Evolutionary conservation across 1,140 invertebrate genomes (phyloP).

Genomic region (Meloidogyne exigua): DNA sequence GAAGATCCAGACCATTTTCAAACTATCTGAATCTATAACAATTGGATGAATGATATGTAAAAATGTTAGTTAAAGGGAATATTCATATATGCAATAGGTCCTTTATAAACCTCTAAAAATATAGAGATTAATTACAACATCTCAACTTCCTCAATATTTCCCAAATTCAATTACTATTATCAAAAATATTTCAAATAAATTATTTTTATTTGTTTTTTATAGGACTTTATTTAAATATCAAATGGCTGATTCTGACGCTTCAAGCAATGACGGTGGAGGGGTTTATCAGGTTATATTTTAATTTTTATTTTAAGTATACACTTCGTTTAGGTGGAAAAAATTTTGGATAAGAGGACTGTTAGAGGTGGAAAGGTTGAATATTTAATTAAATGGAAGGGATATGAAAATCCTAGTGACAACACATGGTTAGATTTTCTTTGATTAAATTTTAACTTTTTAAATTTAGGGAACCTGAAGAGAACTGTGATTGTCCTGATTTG

Average conservation of each 20-base stretch:
- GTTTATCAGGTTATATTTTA: constrained; percentile 9
- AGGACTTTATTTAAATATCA: not conserved
- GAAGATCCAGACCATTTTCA: constrained; percentile 74
- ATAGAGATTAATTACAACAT: not conserved
- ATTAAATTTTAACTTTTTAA: not conserved
- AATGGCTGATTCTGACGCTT: constrained; percentile 12
- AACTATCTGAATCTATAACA: too few relatives aligned
- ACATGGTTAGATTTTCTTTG: not conserved
- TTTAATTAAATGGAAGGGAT: constrained; percentile 19
- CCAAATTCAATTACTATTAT: not conserved
- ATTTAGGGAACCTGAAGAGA: constrained; percentile 22
- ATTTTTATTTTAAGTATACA: not conserved
- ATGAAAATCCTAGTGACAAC: constrained; percentile 6
- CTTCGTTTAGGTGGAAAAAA: constrained; percentile 7
- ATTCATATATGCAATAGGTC: not conserved
- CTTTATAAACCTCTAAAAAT: not conserved
- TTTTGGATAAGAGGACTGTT: not conserved
- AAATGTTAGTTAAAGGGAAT: too few relatives aligned
- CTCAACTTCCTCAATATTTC: not conserved
- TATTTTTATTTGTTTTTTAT: too few relatives aligned
- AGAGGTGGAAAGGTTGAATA: constrained; percentile 16
- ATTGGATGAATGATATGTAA: too few relatives aligned
- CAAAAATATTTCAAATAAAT: too few relatives aligned
- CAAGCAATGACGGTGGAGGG: constrained; percentile 1
- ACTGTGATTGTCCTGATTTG: constrained; percentile 19